Conservation (phyloP, 1,140 invertebrate genomes). For the Pachypsylla venusta region DNA sequence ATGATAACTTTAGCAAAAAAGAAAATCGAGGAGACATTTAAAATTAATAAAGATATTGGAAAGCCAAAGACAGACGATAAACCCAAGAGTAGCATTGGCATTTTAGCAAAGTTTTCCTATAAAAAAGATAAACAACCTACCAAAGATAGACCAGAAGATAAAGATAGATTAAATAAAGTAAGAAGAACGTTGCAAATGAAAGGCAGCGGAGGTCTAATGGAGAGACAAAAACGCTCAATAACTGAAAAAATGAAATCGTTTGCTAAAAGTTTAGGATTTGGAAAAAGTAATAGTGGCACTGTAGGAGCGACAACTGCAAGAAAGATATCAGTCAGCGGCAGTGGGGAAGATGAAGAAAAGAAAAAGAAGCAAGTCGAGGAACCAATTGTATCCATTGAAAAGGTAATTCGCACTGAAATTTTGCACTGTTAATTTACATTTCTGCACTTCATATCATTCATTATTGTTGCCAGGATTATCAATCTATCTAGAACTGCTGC, state of each 20-base stretch:
- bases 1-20: constrained; percentile 3
- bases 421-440: too few species aligned
- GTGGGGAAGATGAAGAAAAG: constrained; percentile 18
- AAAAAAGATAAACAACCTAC: neutral
- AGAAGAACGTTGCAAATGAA: neutral
- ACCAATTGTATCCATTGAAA: constrained; percentile 6
- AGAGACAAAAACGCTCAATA: constrained; percentile 21
- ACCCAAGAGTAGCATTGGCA: constrained; percentile 7
- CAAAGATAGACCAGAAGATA: neutral
- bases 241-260: constrained; percentile 23
- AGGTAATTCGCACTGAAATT: too few species aligned
- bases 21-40: neutral
- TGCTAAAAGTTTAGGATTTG: constrained; percentile 21
- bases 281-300: neutral
- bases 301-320: neutral
- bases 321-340: neutral
- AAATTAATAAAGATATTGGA: neutral
- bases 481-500: too few species aligned
- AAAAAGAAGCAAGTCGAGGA: constrained; percentile 16
- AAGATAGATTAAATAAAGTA: neutral
- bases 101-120: neutral
- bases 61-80: constrained; percentile 10
- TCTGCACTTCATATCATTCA: too few species aligned
- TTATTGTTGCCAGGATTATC: too few species aligned
- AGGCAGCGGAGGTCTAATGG: constrained; percentile 3